Evolutionary conservation across 2,888 invertebrate species (phyloP).

Genomic region (Cheiracanthium punctorium): DNA sequence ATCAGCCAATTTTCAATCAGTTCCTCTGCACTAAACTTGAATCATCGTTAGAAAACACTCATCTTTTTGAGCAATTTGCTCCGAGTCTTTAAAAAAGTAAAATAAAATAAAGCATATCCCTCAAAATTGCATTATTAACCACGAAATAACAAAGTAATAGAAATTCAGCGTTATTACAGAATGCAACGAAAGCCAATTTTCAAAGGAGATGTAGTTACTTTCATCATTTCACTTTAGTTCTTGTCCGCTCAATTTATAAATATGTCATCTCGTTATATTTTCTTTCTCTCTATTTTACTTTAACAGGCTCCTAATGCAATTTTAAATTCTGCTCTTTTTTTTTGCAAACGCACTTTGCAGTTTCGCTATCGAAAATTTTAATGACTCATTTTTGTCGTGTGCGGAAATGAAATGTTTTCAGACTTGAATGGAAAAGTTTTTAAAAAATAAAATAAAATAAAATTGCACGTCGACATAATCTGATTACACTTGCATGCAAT

Average conservation of each 20-base stretch:
- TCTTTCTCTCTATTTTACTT: not conserved
- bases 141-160: not conserved
- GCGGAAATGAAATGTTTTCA: no score
- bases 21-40: no score
- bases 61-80: no score
- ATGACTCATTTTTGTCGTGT: slow-evolving; percentile 4
- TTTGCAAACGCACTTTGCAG: not conserved
- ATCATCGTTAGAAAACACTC: no score
- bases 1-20: no score
- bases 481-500: slow-evolving; percentile 2
- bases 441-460: not conserved
- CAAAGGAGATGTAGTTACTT: not conserved
- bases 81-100: no score
- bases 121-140: not conserved
- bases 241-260: not conserved
- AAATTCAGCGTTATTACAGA: no score
- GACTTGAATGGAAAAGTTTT: not conserved
- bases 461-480: not conserved
- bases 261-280: not conserved
- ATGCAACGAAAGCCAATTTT: not conserved
- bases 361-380: not conserved
- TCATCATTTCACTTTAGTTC: not conserved
- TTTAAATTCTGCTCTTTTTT: not conserved
- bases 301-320: not conserved
- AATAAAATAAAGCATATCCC: no score